Evolutionary conservation across 2,113 vertebrate genomes (phyloP), one percentile per base, ranked within the genome.

Genomic region (Neolamprologus ventralis): DNA sequence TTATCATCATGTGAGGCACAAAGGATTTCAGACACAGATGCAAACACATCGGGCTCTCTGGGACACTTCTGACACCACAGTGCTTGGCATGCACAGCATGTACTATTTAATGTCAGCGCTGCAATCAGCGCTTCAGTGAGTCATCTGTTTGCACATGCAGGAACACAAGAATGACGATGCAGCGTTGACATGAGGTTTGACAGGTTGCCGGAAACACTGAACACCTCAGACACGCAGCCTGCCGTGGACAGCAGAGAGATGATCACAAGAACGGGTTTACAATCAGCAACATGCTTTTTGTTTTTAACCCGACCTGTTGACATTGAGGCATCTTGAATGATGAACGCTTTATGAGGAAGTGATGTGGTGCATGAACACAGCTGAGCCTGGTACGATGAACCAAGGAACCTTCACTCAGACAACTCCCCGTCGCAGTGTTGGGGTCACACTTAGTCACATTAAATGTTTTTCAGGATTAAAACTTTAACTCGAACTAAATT

Each of bases 111-210:
- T 84, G 23, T 54, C 42, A 84, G 51, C 53, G 1, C 35, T 21
- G 54, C 49, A 80, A 37, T 90, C 73, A 80, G 81, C 6, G 60
- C 75, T 23, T 9, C 80, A 26, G 33, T 86, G 37, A 81, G 42
- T 90, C 92, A 92, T 88, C 83, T 83, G 23, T 40, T 73, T 49
- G 23, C 55, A 13, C 79, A 45, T 71, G 71, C 0, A 53, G 49
- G 49, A 51, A 51, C 49, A 51, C 8, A 51, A 19, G 49, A 51
- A 51, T 5, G 49, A 51, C 3, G 8, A n/a, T 51, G 49, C 8
- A 51, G 3, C 17, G 0, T 0, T 51, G 49, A 51, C 49, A 51
- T 51, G 17, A 51, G 49, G 49, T n/a, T 51, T 51, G 49, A 51
- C 17, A 51, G 49, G 49, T 51, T 51, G 49, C 49, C 0, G 8